Evolutionary conservation across 2,888 invertebrate genomes (phyloP).

Genomic region (Leptothorax acervorum): DNA sequence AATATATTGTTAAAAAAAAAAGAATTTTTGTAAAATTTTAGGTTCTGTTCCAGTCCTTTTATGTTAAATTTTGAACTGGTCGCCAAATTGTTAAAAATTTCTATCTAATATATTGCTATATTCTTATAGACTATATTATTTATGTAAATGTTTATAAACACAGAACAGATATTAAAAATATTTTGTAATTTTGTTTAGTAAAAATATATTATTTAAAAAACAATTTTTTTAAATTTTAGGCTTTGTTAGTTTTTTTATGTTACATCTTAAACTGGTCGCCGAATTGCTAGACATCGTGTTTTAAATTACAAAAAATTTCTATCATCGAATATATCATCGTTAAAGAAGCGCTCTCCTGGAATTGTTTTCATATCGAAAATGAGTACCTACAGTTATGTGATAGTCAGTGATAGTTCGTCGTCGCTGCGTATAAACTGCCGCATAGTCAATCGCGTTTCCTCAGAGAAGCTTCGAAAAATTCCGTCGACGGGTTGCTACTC

Average conservation of each 20-base stretch:
- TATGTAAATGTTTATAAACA: neutral
- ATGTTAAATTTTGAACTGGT: no score
- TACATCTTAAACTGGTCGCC: neutral
- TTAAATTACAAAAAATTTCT: neutral
- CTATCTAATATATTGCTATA: no score
- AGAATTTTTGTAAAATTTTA: no score
- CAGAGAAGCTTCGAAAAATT: conserved; percentile 20
- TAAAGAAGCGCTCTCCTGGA: neutral
- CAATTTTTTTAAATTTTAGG: neutral
- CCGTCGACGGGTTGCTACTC: conserved; percentile 55
- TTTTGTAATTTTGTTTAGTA: neutral
- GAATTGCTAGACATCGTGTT: conserved; percentile 1
- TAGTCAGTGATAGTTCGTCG: conserved; percentile 19
- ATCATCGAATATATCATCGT: neutral
- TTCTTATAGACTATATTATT: neutral
- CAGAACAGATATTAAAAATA: neutral
- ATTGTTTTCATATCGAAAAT: neutral
- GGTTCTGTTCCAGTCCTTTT: no score
- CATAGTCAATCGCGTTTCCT: conserved; percentile 35
- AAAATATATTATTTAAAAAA: neutral
- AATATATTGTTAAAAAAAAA: no score
- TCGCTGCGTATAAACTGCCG: conserved; percentile 23
- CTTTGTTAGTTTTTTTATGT: neutral
- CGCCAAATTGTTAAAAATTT: no score
- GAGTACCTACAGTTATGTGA: neutral